phyloP scores from a whole-genome alignment of 2,113 vertebrate species.

The Lynx canadensis region DNA sequence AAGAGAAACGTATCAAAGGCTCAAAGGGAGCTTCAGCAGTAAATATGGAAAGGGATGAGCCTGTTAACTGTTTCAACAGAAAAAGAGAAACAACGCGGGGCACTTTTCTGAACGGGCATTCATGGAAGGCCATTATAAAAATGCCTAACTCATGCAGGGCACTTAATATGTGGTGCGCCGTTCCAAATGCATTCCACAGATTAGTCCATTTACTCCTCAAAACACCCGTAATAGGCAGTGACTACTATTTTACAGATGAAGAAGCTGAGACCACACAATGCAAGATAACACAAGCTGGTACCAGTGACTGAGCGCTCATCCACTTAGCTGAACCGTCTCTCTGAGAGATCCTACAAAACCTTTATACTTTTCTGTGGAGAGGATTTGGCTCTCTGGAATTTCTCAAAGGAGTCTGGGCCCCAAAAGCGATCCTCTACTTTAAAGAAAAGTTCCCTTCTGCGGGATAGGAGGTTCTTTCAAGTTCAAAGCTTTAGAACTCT shows the following conservation, averaged over 20 bases:
- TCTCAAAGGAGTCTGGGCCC: not conserved
- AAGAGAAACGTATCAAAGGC: constrained; percentile 10
- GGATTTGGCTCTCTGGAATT: not conserved
- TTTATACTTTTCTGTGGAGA: not conserved
- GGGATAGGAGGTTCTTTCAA: not conserved
- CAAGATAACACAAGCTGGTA: not conserved
- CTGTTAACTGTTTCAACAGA: not conserved
- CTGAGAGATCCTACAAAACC: not conserved
- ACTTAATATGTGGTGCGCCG: not conserved
- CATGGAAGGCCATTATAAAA: not conserved
- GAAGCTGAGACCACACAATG: not conserved
- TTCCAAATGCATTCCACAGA: not conserved
- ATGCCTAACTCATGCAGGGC: not conserved
- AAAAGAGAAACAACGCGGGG: not conserved
- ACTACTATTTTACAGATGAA: not conserved
- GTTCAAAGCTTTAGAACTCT: not conserved
- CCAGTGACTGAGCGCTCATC: not conserved
- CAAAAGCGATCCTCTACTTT: not conserved
- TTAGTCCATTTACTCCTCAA: not conserved
- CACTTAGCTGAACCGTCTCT: not conserved
- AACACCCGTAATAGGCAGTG: not conserved
- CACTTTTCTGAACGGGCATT: not conserved
- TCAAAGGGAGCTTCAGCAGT: not conserved
- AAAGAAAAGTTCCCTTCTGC: not conserved
- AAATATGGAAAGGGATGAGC: not conserved